Evolutionary conservation across 2,888 invertebrate genomes (phyloP).

Genomic region (Acronicta alni): DNA sequence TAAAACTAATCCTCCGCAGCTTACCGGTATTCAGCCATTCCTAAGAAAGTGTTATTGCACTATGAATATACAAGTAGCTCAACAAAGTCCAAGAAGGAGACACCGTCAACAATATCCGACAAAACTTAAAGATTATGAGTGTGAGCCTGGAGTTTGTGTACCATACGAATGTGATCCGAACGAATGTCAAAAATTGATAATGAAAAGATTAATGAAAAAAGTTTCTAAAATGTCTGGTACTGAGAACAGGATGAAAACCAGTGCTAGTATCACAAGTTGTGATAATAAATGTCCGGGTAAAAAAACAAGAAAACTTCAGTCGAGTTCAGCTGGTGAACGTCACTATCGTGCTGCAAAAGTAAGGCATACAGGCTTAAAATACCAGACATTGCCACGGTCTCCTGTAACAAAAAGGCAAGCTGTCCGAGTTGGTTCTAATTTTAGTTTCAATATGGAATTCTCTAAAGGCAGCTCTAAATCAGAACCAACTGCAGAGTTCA

Average conservation of each 20-base stretch:
- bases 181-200: conserved; percentile 61
- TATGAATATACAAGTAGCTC: conserved; percentile 63
- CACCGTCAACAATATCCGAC: conserved; percentile 5
- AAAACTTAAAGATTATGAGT: conserved; percentile 59
- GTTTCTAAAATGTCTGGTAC: conserved; percentile 54
- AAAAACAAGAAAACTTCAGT: conserved; percentile 19
- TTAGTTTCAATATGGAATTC: conserved; percentile 64
- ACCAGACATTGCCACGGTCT: conserved; percentile 37
- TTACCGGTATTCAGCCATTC: conserved; percentile 43
- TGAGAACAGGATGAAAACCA: conserved; percentile 37
- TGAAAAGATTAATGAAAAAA: conserved; percentile 55
- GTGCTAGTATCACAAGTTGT: conserved; percentile 7
- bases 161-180: conserved; percentile 62
- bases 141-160: conserved; percentile 60
- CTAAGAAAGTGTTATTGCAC: conserved; percentile 58
- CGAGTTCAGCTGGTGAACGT: background rate
- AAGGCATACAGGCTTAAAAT: conserved; percentile 34
- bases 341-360: conserved; percentile 5
- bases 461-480: conserved; percentile 49
- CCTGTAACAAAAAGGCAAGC: conserved; percentile 40
- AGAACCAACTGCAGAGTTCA: conserved; percentile 7
- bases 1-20: conserved; percentile 2
- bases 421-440: conserved; percentile 59
- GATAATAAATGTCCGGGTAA: background rate
- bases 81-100: conserved; percentile 22